Evolutionary conservation across 2,797 vertebrate genomes (phyloP).

Genomic region (Danio jaintianensis): DNA sequence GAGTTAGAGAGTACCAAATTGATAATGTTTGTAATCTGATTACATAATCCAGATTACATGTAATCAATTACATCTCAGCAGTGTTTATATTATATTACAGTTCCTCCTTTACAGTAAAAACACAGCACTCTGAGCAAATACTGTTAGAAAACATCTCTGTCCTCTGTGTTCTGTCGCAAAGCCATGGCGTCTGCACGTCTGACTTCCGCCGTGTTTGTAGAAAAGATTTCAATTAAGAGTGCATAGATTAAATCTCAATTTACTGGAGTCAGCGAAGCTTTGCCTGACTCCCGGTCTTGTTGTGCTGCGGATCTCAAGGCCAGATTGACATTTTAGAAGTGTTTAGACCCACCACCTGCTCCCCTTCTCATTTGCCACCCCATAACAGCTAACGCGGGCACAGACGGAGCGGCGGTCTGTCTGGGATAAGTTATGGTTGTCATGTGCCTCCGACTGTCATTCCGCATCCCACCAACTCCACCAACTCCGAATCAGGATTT

Average conservation of each 20-base stretch:
- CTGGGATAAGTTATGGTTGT: constrained; percentile 52
- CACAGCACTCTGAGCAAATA: neutral
- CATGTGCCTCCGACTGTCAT: constrained; percentile 46
- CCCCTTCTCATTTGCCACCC: constrained; percentile 62
- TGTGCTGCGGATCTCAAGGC: constrained; percentile 64
- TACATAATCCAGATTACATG: no score
- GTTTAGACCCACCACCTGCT: constrained; percentile 75
- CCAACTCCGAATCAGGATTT: constrained; percentile 67
- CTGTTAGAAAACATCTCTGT: neutral
- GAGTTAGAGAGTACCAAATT: no score
- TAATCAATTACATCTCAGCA: no score
- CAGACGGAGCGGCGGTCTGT: constrained; percentile 52
- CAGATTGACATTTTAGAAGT: constrained; percentile 70
- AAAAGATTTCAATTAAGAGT: constrained; percentile 57
- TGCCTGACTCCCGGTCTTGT: constrained; percentile 54
- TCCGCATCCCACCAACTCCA: constrained; percentile 63
- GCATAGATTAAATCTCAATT: constrained; percentile 58
- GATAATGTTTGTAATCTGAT: no score
- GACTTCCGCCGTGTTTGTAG: constrained; percentile 37
- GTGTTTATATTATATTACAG: no score
- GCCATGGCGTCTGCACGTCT: constrained; percentile 10
- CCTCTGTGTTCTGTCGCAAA: constrained; percentile 31
- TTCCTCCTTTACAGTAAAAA: neutral
- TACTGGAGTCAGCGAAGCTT: constrained; percentile 42
- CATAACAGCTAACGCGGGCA: constrained; percentile 59